Evolutionary conservation across 2,797 vertebrate genomes (phyloP).

Genomic region (Gadopsis marmoratus): DNA sequence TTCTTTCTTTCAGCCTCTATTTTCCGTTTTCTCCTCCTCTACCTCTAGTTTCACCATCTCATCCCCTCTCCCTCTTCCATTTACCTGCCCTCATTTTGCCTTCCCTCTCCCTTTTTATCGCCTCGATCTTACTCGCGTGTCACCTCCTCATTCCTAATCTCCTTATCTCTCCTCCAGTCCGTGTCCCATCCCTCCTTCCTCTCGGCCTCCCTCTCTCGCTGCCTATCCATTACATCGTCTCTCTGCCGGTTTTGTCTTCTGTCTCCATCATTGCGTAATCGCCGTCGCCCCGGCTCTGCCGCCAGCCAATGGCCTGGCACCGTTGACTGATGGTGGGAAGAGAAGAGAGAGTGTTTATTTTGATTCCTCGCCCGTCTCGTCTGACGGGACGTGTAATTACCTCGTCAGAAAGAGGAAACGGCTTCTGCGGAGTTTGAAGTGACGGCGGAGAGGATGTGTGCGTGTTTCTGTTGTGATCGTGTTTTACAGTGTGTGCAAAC

Average conservation of each 20-base stretch:
- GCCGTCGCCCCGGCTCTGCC: slow-evolving; percentile 7
- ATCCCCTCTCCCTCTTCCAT: not conserved
- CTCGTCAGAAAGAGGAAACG: slow-evolving; percentile 35
- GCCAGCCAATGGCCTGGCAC: not conserved
- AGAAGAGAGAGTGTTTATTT: slow-evolving; percentile 53
- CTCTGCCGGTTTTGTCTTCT: slow-evolving; percentile 28
- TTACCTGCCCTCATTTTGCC: slow-evolving; percentile 25
- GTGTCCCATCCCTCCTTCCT: slow-evolving; percentile 38
- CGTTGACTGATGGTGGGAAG: slow-evolving; percentile 55
- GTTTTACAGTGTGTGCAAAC: slow-evolving; percentile 40
- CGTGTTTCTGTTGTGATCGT: slow-evolving; percentile 35
- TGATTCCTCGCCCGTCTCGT: slow-evolving; percentile 42
- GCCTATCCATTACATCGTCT: slow-evolving; percentile 35
- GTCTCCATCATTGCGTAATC: slow-evolving; percentile 26
- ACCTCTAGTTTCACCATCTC: not conserved
- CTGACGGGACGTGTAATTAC: slow-evolving; percentile 51
- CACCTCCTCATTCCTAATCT: slow-evolving; percentile 42
- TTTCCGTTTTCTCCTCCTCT: not conserved
- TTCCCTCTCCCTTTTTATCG: slow-evolving; percentile 12
- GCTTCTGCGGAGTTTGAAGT: slow-evolving; percentile 14
- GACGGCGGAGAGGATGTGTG: slow-evolving; percentile 27
- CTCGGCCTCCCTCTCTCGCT: slow-evolving; percentile 9
- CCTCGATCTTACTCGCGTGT: slow-evolving; percentile 41
- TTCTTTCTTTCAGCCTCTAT: not conserved
- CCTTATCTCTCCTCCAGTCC: slow-evolving; percentile 39